Evolutionary conservation across 2,888 invertebrate genomes (phyloP).

Genomic region (Oligia latruncula): DNA sequence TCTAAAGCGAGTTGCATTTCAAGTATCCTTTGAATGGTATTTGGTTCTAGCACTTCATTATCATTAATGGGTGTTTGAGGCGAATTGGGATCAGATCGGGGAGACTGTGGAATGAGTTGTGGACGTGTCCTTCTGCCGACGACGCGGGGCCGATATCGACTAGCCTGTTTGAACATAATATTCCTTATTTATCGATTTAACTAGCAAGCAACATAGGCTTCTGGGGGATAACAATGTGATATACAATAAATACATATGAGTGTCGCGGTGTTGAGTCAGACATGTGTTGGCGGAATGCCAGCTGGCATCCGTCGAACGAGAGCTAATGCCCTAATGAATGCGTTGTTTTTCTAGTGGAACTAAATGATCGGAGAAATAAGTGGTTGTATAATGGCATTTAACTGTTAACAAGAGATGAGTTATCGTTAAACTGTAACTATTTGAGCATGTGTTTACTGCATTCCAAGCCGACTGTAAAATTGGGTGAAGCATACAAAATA

Average conservation of each 20-base stretch:
- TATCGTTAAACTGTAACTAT: conserved; percentile 63
- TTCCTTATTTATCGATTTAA: conserved; percentile 52
- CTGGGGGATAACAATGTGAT: conserved; percentile 51
- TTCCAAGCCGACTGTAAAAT: conserved; percentile 51
- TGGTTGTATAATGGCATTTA: conserved; percentile 65
- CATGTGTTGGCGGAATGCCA: conserved; percentile 79
- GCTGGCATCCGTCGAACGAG: conserved; percentile 72
- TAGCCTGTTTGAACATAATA: conserved; percentile 88
- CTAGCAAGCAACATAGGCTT: conserved; percentile 58
- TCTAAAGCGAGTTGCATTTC: conserved; percentile 86
- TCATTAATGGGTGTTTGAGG: conserved; percentile 58
- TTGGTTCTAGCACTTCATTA: conserved; percentile 75
- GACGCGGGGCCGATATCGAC: conserved; percentile 86
- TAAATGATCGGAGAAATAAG: conserved; percentile 73
- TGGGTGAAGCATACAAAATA: conserved; percentile 34
- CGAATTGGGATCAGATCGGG: conserved; percentile 78
- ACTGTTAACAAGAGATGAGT: conserved; percentile 71
- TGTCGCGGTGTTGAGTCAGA: conserved; percentile 79
- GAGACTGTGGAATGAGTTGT: conserved; percentile 76
- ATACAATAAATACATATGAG: conserved; percentile 68
- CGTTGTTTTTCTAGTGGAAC: conserved; percentile 76
- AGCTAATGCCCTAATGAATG: conserved; percentile 82
- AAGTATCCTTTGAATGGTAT: conserved; percentile 80
- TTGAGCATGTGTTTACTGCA: conserved; percentile 55
- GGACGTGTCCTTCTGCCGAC: conserved; percentile 82